Evolutionary conservation across 2,797 vertebrate genomes (phyloP).

Genomic region (Hephaestus fuliginosus): DNA sequence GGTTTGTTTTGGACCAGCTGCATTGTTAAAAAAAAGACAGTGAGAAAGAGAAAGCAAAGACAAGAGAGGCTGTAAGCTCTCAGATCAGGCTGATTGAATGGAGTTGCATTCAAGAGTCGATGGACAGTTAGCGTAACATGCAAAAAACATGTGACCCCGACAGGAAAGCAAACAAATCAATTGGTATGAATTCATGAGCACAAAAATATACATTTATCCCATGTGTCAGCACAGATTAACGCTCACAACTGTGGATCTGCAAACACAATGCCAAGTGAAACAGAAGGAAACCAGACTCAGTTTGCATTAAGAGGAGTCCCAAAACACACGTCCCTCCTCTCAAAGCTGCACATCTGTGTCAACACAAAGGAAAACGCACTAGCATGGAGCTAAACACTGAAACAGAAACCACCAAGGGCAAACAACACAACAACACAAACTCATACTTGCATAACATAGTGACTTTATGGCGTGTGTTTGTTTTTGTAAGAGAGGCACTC

Average conservation of each 20-base stretch:
- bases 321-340: slow-evolving; percentile 55
- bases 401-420: slow-evolving; percentile 68
- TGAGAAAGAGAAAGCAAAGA: background rate
- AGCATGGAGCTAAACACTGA: slow-evolving; percentile 60
- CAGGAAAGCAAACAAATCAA: slow-evolving; percentile 16
- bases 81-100: slow-evolving; percentile 8
- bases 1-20: slow-evolving; percentile 25
- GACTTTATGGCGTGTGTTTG: slow-evolving; percentile 58
- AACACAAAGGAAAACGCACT: slow-evolving; percentile 66
- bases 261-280: slow-evolving; percentile 35
- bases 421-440: slow-evolving; percentile 56
- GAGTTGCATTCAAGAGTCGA: slow-evolving; percentile 18
- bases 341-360: slow-evolving; percentile 78
- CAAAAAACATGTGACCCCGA: slow-evolving; percentile 29
- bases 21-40: slow-evolving; percentile 1
- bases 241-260: slow-evolving; percentile 29
- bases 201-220: slow-evolving; percentile 14
- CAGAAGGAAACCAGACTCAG: slow-evolving; percentile 60
- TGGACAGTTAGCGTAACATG: slow-evolving; percentile 11
- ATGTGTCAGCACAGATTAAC: slow-evolving; percentile 22
- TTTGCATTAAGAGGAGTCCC: slow-evolving; percentile 54
- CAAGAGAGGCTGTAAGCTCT: slow-evolving; percentile 1
- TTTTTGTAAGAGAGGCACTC: slow-evolving; percentile 47
- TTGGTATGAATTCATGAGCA: slow-evolving; percentile 13
- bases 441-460: slow-evolving; percentile 49